Evolutionary conservation across 2,113 vertebrate species (phyloP).

Genomic region (Myiagra hebetior): DNA sequence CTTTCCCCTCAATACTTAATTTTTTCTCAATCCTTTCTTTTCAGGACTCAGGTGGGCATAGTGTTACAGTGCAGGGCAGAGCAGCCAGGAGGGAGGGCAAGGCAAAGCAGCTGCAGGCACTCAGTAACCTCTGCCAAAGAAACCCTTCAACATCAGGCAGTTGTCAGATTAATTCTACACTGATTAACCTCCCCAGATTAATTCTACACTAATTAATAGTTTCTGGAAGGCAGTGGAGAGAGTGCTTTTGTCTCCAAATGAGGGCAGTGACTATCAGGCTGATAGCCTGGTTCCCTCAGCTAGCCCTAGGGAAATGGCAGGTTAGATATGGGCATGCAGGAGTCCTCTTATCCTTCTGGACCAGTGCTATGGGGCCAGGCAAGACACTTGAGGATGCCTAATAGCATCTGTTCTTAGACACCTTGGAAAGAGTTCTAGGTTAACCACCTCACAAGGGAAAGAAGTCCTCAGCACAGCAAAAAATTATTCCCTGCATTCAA

Average conservation of each 20-base stretch:
- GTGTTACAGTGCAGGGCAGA: neutral
- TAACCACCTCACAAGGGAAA: neutral
- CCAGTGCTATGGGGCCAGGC: neutral
- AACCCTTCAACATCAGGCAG: neutral
- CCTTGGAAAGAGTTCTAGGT: neutral
- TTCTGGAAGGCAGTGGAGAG: neutral
- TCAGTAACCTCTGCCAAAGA: neutral
- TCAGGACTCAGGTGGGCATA: neutral
- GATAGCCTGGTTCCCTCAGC: neutral
- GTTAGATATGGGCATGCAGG: neutral
- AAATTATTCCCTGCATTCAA: neutral
- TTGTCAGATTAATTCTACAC: neutral
- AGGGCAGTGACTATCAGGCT: neutral
- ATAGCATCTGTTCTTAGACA: neutral
- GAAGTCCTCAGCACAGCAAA: neutral
- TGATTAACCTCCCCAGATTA: neutral
- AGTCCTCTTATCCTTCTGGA: neutral
- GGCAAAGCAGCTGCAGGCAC: neutral
- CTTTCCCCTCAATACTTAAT: accelerated
- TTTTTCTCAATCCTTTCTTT: neutral
- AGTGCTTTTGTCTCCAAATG: neutral
- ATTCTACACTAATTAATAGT: neutral
- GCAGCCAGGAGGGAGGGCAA: neutral
- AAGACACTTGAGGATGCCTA: neutral
- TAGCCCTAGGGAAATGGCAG: neutral